Evolutionary conservation across 2,888 invertebrate species (phyloP), one percentile per base, ranked within the genome.

Genomic region (Pseudanteris insignis): DNA sequence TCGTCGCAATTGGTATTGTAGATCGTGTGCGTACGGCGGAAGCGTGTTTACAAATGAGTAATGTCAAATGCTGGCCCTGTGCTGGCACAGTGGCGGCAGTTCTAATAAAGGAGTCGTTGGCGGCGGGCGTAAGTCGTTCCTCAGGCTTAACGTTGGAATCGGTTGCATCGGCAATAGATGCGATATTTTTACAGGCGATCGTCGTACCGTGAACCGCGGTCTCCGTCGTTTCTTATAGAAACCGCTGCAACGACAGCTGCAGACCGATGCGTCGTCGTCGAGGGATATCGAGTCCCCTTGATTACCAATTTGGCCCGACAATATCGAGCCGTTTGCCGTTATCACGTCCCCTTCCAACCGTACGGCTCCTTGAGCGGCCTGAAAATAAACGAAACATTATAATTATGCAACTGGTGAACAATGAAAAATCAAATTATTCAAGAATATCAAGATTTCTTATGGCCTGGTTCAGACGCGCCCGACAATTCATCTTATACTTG

Each of bases 321-420:
- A 81, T 72, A 94, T 92, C 67, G 91, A 94, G 57, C 94, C 94
- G 75, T 94, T 94, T 32, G 94, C 92, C 58, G 94, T 94, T 81
- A 97, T 97, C 71, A 97, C 94, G 84, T 97, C 97, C 61, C 97
- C 96, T 78, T 98, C 96, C 63, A 98, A 83, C 59, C 95, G 86
- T 12, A 98, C 96, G 51, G 96, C 95, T 38, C 94, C 95, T 78
- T 94, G 92, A 66, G 96, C 91, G 58, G 96, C 96, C 88, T 94
- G 85, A 3, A 44, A 61, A 28, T 28, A 46, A n/a, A n/a, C n/a
- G n/a, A 18, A 18, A 6, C 26, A n/a, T 26, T n/a, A 26, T 26
- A 6, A n/a, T 26, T 26, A n/a, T 18, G 8, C 13, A 14, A 4
- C 5, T 12, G 11, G 11, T 21, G 4, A 21, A 7, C 7, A 21